These are phyloP conservation scores for Lepidotrigona ventralis DNA, from an alignment of 1,140 invertebrate genomes.

Conservation along the genomic window DNA sequence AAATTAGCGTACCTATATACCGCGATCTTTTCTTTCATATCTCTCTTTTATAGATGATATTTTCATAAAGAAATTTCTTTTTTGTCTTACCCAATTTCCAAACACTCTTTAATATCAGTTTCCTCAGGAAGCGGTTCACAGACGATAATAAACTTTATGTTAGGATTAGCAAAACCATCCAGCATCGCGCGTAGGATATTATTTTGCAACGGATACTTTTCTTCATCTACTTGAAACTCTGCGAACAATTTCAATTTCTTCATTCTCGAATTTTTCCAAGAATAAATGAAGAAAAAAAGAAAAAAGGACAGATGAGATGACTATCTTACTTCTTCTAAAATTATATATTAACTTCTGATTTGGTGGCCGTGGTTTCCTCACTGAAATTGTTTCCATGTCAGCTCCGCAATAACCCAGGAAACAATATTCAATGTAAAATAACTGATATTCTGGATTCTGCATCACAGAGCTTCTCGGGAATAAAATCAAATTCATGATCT, in stretches of 20 bases:
- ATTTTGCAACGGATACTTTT: conserved; percentile 60
- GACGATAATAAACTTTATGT: conserved; percentile 70
- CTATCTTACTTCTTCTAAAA: conserved; percentile 60
- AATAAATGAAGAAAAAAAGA: neutral
- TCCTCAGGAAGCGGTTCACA: conserved; percentile 70
- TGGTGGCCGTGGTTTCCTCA: conserved; percentile 45
- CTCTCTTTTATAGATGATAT: no score
- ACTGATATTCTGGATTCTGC: conserved; percentile 43
- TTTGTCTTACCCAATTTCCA: conserved; percentile 70
- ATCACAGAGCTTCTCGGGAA: conserved; percentile 53
- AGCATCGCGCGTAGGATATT: conserved; percentile 67
- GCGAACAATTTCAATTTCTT: neutral
- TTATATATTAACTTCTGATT: conserved; percentile 60
- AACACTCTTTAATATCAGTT: conserved; percentile 68
- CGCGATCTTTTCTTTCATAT: conserved; percentile 4
- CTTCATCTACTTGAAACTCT: conserved; percentile 70
- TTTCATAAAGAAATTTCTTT: neutral
- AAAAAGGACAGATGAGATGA: neutral
- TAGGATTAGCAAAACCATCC: conserved; percentile 60
- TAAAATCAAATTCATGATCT: conserved; percentile 62
- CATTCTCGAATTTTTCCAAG: no score
- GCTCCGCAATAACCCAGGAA: conserved; percentile 65
- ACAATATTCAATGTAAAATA: conserved; percentile 67
- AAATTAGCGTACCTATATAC: conserved; percentile 67
- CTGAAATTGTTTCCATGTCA: conserved; percentile 67